A percentile compares a stretch with the other conserved stretches of the same genome.
These are phyloP conservation scores for Chrysotoxum bicinctum DNA, from an alignment of 2,888 invertebrate genomes.

Conservation along the genomic window DNA sequence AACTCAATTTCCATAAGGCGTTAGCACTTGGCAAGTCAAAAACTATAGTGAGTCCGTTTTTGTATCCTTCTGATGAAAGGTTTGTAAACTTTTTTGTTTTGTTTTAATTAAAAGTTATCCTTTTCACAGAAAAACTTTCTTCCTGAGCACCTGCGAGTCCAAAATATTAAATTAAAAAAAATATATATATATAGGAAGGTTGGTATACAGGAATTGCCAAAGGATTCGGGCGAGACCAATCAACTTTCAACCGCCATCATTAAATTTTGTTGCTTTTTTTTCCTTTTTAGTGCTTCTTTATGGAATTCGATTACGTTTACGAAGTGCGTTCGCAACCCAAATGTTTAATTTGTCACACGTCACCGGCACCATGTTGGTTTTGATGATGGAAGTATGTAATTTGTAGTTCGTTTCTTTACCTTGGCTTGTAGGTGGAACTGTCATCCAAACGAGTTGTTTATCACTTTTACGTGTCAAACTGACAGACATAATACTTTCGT, in stretches of 20 bases:
- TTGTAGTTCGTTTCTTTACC: slow-evolving; percentile 10
- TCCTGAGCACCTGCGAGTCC: background rate
- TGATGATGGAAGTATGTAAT: slow-evolving; percentile 18
- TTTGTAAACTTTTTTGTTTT: background rate
- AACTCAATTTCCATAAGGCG: slow-evolving; percentile 23
- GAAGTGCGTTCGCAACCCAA: slow-evolving; percentile 31
- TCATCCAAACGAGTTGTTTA: slow-evolving; percentile 47
- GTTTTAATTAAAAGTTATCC: slow-evolving; percentile 28
- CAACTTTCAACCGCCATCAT: background rate
- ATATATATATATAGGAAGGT: background rate
- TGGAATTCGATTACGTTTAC: slow-evolving; percentile 37
- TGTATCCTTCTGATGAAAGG: slow-evolving; percentile 2
- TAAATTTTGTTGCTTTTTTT: background rate
- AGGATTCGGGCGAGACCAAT: background rate
- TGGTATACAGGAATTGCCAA: background rate
- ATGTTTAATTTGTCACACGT: slow-evolving; percentile 56
- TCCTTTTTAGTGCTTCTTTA: slow-evolving; percentile 31
- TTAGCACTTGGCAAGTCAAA: background rate
- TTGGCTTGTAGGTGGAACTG: slow-evolving; percentile 18
- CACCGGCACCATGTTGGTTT: slow-evolving; percentile 28
- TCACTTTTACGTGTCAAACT: slow-evolving; percentile 54
- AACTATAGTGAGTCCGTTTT: background rate
- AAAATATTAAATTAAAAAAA: slow-evolving; percentile 12
- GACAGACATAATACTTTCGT: slow-evolving; percentile 42
- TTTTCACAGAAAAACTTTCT: background rate